A percentile compares a stretch with the other conserved stretches of the same genome.
Conservation (phyloP, 1,140 invertebrate species). For the Rhopalosiphum padi region DNA sequence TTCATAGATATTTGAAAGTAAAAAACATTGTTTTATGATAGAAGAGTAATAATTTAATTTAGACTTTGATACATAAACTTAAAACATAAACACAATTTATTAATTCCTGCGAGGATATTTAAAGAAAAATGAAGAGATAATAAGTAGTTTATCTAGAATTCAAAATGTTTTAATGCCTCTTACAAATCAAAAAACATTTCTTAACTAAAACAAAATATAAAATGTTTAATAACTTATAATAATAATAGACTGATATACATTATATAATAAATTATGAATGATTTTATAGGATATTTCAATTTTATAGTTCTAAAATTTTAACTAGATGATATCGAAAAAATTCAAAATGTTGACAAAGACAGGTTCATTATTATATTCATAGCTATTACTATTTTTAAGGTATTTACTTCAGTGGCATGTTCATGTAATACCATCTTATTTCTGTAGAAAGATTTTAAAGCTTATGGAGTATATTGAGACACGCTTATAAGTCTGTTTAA, state of each 20-base stretch:
- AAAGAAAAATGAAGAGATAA: neutral
- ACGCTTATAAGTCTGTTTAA: neutral
- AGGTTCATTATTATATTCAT: neutral
- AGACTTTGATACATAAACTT: neutral
- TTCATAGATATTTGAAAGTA: neutral
- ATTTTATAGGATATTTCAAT: neutral
- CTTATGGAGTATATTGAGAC: neutral
- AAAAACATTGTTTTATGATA: neutral
- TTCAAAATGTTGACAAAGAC: neutral
- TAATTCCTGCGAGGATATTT: neutral
- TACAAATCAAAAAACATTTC: neutral
- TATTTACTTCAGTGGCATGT: neutral
- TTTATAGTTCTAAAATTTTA: neutral
- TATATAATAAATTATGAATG: neutral
- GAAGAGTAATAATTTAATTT: neutral
- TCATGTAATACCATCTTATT: neutral
- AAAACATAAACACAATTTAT: neutral
- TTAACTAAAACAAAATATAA: neutral
- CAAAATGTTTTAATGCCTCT: neutral
- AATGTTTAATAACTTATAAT: no score
- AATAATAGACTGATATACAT: neutral
- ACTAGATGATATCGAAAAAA: neutral
- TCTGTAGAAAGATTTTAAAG: neutral
- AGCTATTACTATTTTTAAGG: neutral
- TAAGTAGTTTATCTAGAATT: neutral